These are phyloP conservation scores for Chloropsis cyanopogon DNA, from an alignment of 2,113 vertebrate genomes.

Conservation along the genomic window DNA sequence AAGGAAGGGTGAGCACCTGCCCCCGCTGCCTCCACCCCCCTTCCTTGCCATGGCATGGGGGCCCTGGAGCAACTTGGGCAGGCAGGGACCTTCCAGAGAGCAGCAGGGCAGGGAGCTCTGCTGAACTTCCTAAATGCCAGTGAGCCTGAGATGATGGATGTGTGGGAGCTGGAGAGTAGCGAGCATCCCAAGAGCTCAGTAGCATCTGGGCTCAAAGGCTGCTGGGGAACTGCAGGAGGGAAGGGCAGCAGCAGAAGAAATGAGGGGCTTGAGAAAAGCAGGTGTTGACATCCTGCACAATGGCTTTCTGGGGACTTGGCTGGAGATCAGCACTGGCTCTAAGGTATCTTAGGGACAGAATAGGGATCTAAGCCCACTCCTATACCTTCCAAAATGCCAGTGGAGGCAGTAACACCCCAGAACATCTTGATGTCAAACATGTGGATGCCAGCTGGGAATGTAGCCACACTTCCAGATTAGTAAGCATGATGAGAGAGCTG, in stretches of 20 bases:
- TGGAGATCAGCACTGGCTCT: background rate
- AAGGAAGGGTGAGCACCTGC: background rate
- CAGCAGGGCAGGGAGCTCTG: background rate
- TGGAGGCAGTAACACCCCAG: too few species aligned
- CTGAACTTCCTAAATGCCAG: background rate
- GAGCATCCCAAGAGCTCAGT: background rate
- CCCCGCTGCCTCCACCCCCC: rapidly evolving
- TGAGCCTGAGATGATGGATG: background rate
- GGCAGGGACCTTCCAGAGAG: background rate
- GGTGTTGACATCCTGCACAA: background rate
- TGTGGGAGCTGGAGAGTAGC: background rate
- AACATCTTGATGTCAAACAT: too few species aligned
- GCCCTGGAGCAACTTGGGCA: background rate
- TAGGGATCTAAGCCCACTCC: background rate
- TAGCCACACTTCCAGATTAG: too few species aligned
- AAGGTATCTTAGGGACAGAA: background rate
- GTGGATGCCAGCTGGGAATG: too few species aligned
- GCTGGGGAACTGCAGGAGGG: background rate
- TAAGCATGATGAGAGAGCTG: too few species aligned
- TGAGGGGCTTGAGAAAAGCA: background rate
- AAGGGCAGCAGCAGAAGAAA: background rate
- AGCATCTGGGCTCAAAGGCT: background rate
- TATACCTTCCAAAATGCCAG: background rate
- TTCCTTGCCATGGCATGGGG: background rate
- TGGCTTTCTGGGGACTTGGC: background rate